These are phyloP conservation scores for Halictus rubicundus DNA, from an alignment of 1,140 invertebrate genomes.

Conservation along the genomic window DNA sequence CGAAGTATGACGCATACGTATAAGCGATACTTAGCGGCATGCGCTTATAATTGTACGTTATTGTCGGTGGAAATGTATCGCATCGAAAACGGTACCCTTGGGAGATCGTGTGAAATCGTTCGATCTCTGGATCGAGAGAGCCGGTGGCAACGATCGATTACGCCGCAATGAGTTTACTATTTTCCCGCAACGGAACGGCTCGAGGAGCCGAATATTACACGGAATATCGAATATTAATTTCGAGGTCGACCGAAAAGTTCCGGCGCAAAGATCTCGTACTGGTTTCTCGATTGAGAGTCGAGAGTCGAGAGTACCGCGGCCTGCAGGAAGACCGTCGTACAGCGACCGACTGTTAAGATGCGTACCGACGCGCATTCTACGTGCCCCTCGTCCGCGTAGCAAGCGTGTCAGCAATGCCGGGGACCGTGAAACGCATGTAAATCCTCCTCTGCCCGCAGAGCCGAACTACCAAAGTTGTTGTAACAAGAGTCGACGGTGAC, in stretches of 20 bases:
- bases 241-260: conserved; percentile 18
- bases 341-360: conserved; percentile 66
- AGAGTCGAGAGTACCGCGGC: not conserved
- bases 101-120: not conserved
- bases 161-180: not conserved
- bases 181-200: no score
- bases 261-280: conserved; percentile 55
- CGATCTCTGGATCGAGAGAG: not conserved
- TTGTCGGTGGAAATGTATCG: not conserved
- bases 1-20: conserved; percentile 28
- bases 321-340: conserved; percentile 64
- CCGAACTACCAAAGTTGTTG: conserved; percentile 33
- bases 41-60: conserved; percentile 1
- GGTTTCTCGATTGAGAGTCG: conserved; percentile 12
- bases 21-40: not conserved
- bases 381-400: conserved; percentile 64
- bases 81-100: conserved; percentile 3
- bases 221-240: no score
- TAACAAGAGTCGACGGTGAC: conserved; percentile 30
- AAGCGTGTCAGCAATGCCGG: conserved; percentile 67
- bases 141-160: not conserved
- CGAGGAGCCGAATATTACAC: no score
- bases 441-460: conserved; percentile 53
- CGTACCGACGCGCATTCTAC: conserved; percentile 69
- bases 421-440: conserved; percentile 68